Percentiles rank a stretch among this genome's conserved stretches.
Evolutionary conservation across 64 coral and sea anemone species (phyloP).

Genomic region (Montipora sp.): DNA sequence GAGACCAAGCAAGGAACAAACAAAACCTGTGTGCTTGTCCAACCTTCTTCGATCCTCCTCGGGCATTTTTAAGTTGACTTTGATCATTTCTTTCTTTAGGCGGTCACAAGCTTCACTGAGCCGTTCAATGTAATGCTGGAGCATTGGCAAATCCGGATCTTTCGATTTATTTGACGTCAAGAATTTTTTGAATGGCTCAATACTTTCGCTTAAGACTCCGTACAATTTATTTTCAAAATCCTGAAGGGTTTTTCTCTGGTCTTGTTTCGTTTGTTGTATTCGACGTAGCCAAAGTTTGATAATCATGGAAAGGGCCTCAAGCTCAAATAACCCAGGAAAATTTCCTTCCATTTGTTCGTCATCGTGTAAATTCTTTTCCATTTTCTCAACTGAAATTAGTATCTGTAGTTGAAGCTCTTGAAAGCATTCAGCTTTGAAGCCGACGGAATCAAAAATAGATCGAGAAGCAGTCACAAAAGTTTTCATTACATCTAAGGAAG

Average conservation of each 20-base stretch:
- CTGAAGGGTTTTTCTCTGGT: not conserved
- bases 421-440: too few species aligned
- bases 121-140: not conserved
- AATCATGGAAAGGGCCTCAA: not conserved
- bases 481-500: too few species aligned
- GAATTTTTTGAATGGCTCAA: not conserved
- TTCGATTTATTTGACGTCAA: not conserved
- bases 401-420: too few species aligned
- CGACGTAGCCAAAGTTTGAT: not conserved
- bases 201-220: not conserved
- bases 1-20: constrained; percentile 4
- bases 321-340: not conserved
- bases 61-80: not conserved
- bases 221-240: not conserved
- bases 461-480: too few species aligned
- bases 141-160: not conserved
- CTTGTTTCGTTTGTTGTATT: not conserved
- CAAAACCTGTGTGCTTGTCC: not conserved
- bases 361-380: not conserved
- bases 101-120: not conserved
- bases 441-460: too few species aligned
- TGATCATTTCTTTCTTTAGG: not conserved
- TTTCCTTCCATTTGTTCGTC: not conserved
- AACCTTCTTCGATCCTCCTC: not conserved
- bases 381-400: too few species aligned